A percentile compares a stretch with the other conserved stretches of the same genome.
phyloP scores from a whole-genome alignment of 2,888 invertebrate species.

The Malthinus seriepunctatus region DNA sequence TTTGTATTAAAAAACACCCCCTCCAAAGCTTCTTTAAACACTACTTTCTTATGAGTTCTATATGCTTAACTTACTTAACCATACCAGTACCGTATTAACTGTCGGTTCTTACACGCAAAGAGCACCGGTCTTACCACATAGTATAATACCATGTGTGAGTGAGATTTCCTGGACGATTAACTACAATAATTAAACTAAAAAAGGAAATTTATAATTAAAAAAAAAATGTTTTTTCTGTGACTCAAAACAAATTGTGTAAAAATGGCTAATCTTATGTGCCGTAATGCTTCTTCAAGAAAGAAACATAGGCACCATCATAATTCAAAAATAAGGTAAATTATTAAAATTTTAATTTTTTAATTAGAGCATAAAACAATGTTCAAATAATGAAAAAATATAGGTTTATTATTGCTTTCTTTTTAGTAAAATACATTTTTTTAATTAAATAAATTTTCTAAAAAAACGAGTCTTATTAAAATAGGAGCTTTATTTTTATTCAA shows the following conservation, averaged over 20 bases:
- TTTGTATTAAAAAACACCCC: slow-evolving; percentile 13
- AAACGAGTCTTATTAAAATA: too few relatives aligned
- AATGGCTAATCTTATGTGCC: slow-evolving; percentile 38
- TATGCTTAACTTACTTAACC: slow-evolving; percentile 28
- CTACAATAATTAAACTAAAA: not conserved
- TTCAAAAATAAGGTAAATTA: slow-evolving; percentile 37
- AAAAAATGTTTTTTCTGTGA: not conserved
- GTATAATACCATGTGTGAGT: slow-evolving; percentile 13
- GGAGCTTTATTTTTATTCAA: not conserved
- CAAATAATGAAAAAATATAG: not conserved
- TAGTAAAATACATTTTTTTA: too few relatives aligned
- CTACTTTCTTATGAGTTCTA: slow-evolving; percentile 31
- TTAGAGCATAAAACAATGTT: not conserved
- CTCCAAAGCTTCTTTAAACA: slow-evolving; percentile 17
- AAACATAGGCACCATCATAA: slow-evolving; percentile 35
- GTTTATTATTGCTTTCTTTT: too few relatives aligned
- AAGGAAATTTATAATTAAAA: not conserved
- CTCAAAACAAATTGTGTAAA: not conserved
- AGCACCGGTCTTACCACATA: slow-evolving; percentile 14
- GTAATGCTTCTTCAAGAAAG: slow-evolving; percentile 36
- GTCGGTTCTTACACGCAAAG: slow-evolving; percentile 31
- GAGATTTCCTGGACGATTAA: slow-evolving; percentile 4
- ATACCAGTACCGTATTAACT: slow-evolving; percentile 45
- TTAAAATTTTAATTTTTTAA: not conserved
- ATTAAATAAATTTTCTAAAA: too few relatives aligned